These are phyloP conservation scores for Oligia latruncula DNA, from an alignment of 2,888 invertebrate genomes.

Conservation along the genomic window DNA sequence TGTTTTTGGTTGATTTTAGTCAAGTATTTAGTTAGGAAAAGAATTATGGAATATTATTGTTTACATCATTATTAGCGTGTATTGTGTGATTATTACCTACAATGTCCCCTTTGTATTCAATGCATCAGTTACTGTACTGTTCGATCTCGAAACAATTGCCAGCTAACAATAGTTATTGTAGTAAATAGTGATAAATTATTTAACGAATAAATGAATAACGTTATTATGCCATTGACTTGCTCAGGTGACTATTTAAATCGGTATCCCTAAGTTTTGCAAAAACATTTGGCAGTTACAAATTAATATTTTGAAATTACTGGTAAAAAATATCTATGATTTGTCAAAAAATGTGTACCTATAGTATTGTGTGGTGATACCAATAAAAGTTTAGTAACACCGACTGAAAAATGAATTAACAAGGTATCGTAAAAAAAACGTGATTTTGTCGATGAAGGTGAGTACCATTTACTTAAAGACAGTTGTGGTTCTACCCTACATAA, in stretches of 20 bases:
- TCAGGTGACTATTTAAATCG: neutral
- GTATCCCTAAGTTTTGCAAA: too few species aligned
- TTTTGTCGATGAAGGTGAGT: neutral
- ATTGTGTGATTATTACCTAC: conserved; percentile 24
- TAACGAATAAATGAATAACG: conserved; percentile 22
- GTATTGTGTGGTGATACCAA: neutral
- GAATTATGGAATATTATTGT: conserved; percentile 10
- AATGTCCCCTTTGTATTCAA: conserved; percentile 25
- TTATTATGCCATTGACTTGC: neutral
- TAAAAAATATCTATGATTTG: neutral
- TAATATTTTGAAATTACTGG: neutral
- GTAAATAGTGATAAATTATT: conserved; percentile 8
- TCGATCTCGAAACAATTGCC: conserved; percentile 32
- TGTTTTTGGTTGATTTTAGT: neutral
- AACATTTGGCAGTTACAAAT: neutral
- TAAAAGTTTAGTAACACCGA: conserved; percentile 2
- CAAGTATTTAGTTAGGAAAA: neutral
- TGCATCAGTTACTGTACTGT: conserved; percentile 48
- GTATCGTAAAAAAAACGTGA: neutral
- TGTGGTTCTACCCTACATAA: neutral
- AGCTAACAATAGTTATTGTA: conserved; percentile 4
- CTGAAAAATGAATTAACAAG: neutral
- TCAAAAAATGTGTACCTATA: neutral
- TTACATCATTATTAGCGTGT: conserved; percentile 24
- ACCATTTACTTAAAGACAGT: neutral